Percentiles rank a stretch among this genome's conserved stretches.
These are phyloP conservation scores for Archocentrus centrarchus DNA, from an alignment of 2,113 vertebrate species.

Conservation along the genomic window DNA sequence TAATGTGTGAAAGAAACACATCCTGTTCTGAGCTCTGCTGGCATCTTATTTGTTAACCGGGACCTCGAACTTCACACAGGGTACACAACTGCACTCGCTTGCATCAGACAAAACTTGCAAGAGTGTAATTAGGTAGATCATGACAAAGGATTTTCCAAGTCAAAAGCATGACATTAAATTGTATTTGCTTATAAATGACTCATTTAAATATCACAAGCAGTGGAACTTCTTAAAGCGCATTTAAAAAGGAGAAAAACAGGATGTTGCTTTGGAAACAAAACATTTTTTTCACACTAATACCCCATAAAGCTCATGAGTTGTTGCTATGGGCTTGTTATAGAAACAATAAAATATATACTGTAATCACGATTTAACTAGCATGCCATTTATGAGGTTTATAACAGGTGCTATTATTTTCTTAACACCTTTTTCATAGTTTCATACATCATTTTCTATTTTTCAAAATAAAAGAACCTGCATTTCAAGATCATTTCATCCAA, in stretches of 20 bases:
- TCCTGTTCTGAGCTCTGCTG: neutral
- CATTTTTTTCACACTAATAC: neutral
- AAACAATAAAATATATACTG: too few species aligned
- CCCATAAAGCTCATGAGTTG: neutral
- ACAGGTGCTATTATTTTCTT: neutral
- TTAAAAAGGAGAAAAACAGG: neutral
- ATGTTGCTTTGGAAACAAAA: neutral
- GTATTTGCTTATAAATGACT: neutral
- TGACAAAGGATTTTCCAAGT: neutral
- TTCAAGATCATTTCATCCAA: too few species aligned
- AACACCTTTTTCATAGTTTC: neutral
- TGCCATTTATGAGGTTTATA: neutral
- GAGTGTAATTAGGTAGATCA: neutral
- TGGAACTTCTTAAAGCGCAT: neutral
- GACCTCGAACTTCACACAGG: neutral
- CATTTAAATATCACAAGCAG: neutral
- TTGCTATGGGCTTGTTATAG: too few species aligned
- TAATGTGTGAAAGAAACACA: slow-evolving; percentile 1
- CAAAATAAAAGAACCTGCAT: too few species aligned
- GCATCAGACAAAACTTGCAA: neutral
- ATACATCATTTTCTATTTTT: too few species aligned
- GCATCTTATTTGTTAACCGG: neutral
- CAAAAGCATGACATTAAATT: neutral
- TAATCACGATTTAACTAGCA: too few species aligned
- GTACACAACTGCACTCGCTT: neutral